Conservation (phyloP, 2,888 invertebrate species). For the Chloromyia formosa region DNA sequence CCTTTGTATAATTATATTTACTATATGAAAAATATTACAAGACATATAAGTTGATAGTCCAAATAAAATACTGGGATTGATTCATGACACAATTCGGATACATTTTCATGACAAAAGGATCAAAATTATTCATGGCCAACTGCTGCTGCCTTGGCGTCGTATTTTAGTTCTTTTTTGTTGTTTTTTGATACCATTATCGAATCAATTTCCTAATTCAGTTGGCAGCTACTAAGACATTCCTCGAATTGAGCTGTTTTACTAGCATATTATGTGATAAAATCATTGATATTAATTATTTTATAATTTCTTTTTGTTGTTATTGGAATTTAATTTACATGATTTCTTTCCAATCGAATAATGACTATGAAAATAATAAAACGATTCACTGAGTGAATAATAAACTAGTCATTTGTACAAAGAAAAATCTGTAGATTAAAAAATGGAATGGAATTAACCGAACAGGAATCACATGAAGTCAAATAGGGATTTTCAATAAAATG, state of each 20-base stretch:
- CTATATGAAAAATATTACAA: too few relatives aligned
- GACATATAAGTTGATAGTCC: too few relatives aligned
- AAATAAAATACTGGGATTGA: too few relatives aligned
- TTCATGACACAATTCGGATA: too few relatives aligned
- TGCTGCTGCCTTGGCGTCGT: too few relatives aligned
- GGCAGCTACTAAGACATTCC: conserved; percentile 36
- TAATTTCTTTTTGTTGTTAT: too few relatives aligned
- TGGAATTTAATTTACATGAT: not conserved
- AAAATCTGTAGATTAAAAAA: not conserved
- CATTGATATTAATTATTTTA: conserved; percentile 23
- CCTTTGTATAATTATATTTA: too few relatives aligned
- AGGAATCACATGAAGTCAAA: not conserved
- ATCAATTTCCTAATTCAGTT: not conserved
- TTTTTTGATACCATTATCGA: too few relatives aligned
- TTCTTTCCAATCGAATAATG: not conserved
- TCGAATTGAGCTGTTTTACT: conserved; percentile 11
- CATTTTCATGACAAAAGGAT: too few relatives aligned
- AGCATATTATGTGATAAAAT: conserved; percentile 20
- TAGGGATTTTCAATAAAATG: not conserved
- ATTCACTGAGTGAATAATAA: not conserved
- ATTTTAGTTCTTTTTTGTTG: too few relatives aligned
- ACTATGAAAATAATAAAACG: not conserved
- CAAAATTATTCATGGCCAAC: too few relatives aligned
- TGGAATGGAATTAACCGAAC: not conserved
- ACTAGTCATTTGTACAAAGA: conserved; percentile 26